Evolutionary conservation across 2,113 vertebrate species (phyloP).

Genomic region (Nothoprocta perdicaria): DNA sequence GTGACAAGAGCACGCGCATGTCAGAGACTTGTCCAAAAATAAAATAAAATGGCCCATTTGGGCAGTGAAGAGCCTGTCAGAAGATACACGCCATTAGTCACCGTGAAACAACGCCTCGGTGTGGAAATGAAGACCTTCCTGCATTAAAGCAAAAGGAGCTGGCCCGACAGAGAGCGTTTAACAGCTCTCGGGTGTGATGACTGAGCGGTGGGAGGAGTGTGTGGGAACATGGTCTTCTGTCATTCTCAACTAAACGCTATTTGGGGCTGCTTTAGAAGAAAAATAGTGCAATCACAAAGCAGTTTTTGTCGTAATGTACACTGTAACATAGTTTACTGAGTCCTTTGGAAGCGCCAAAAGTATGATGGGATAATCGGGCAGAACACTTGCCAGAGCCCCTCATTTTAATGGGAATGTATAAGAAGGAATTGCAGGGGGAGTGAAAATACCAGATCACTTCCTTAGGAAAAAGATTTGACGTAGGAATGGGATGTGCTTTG

Average conservation of each 20-base stretch:
- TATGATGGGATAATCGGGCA: not conserved
- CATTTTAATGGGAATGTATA: not conserved
- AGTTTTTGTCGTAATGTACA: not conserved
- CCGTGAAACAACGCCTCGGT: not conserved
- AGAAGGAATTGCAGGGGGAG: not conserved
- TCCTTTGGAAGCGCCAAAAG: not conserved
- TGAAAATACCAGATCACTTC: not conserved
- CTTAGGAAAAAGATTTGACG: not conserved
- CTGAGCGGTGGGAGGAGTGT: not conserved
- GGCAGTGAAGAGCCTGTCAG: not conserved
- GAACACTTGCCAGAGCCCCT: not conserved
- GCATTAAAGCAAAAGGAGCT: not conserved
- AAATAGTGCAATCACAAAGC: not conserved
- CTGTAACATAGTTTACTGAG: not conserved
- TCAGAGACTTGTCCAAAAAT: not conserved
- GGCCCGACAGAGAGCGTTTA: not conserved
- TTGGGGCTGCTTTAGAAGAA: not conserved
- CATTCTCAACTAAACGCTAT: not conserved
- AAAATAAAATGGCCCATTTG: not conserved
- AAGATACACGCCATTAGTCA: not conserved
- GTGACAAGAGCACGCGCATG: not conserved
- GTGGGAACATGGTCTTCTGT: not conserved
- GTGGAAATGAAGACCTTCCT: not conserved
- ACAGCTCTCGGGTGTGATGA: not conserved
- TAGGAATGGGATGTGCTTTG: not conserved